phyloP scores from a whole-genome alignment of 1,140 invertebrate species.

The Sinella curviseta region DNA sequence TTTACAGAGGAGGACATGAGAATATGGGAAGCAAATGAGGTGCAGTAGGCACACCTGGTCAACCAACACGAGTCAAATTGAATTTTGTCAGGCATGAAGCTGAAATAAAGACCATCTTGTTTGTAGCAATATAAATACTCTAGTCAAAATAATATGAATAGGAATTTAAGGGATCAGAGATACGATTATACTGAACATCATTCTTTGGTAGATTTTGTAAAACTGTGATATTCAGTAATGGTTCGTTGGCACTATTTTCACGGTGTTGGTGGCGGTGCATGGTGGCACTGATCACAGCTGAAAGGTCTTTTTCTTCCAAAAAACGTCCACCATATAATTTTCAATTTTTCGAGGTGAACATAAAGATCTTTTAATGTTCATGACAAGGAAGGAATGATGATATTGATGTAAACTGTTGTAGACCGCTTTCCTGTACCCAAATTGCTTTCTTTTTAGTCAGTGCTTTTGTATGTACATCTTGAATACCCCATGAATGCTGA shows the following conservation, averaged over 20 bases:
- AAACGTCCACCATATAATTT: conserved; percentile 4
- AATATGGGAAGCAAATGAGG: background rate
- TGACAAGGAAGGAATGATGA: background rate
- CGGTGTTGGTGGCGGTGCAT: background rate
- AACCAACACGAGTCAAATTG: conserved; percentile 8
- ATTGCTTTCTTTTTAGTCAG: background rate
- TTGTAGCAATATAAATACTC: background rate
- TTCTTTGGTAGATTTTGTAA: background rate
- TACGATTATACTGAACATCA: background rate
- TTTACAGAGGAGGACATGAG: background rate
- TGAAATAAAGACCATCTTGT: conserved; percentile 10
- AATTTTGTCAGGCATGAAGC: conserved; percentile 8
- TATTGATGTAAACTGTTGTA: background rate
- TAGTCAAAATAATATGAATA: conserved; percentile 7
- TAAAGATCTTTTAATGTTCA: background rate
- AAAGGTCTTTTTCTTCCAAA: background rate
- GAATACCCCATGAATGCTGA: background rate
- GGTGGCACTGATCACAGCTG: background rate
- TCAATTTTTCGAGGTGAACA: background rate
- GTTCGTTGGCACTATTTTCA: background rate
- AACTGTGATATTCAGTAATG: background rate
- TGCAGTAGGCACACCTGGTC: conserved; percentile 7
- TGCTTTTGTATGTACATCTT: background rate
- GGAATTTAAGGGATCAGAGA: background rate
- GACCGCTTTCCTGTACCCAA: background rate